Conservation (phyloP, 2,888 invertebrate species). For the Scrobipalpa costella region DNA sequence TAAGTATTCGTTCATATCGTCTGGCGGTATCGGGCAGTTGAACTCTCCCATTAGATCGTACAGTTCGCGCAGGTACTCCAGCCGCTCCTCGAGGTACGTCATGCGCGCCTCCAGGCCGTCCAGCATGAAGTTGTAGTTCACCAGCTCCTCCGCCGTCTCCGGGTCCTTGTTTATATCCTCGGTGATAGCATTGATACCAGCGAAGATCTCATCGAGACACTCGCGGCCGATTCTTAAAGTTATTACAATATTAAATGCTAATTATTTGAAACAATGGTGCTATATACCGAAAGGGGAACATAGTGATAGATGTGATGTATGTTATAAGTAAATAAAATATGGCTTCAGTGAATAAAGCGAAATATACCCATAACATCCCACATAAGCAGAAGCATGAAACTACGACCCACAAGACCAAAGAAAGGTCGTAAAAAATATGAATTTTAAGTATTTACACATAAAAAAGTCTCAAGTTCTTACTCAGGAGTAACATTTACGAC, state of each 20-base stretch:
- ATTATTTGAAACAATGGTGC: too few relatives aligned
- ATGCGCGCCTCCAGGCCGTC: slow-evolving; percentile 85
- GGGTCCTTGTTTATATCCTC: slow-evolving; percentile 85
- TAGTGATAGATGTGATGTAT: too few relatives aligned
- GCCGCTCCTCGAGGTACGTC: slow-evolving; percentile 84
- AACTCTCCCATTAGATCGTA: slow-evolving; percentile 93
- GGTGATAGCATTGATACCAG: slow-evolving; percentile 83
- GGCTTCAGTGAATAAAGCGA: too few relatives aligned
- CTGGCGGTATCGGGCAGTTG: slow-evolving; percentile 85
- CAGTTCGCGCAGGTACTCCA: slow-evolving; percentile 91
- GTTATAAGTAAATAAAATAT: too few relatives aligned
- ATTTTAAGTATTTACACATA: too few relatives aligned
- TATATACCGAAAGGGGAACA: too few relatives aligned
- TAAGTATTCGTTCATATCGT: slow-evolving; percentile 84
- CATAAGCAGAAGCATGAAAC: too few relatives aligned
- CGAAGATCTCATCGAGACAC: slow-evolving; percentile 81
- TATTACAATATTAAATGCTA: too few relatives aligned
- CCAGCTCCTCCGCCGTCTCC: slow-evolving; percentile 85
- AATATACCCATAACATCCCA: too few relatives aligned
- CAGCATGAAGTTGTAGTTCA: slow-evolving; percentile 85
- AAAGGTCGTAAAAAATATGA: too few relatives aligned
- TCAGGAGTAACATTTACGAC: slow-evolving; percentile 83
- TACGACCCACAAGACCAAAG: too few relatives aligned
- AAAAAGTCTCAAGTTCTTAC: slow-evolving; percentile 63
- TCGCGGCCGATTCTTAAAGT: slow-evolving; percentile 82